Conservation (phyloP, 1,140 invertebrate species). For the Anastrepha ludens region DNA sequence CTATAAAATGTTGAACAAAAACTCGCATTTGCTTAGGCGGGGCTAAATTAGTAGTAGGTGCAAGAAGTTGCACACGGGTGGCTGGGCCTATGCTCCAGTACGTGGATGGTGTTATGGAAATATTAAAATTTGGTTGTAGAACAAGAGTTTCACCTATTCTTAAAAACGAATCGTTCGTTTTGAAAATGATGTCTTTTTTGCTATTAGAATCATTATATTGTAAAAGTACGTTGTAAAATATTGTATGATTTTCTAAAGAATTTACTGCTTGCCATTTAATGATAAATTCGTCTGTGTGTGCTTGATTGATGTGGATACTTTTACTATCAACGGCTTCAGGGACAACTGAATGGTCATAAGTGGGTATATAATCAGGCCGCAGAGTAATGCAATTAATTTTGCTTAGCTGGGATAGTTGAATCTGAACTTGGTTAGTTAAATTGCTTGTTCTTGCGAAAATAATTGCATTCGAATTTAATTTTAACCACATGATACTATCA, state of each 20-base stretch:
- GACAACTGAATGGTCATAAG: slow-evolving; percentile 77
- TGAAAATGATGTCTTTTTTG: slow-evolving; percentile 58
- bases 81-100: slow-evolving; percentile 86
- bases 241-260: slow-evolving; percentile 85
- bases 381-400: slow-evolving; percentile 29
- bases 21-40: slow-evolving; percentile 82
- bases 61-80: slow-evolving; percentile 77
- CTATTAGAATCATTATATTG: slow-evolving; percentile 56
- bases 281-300: slow-evolving; percentile 84
- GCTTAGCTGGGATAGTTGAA: neutral
- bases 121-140: slow-evolving; percentile 81
- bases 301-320: slow-evolving; percentile 80
- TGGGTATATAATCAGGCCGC: neutral
- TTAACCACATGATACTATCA: slow-evolving; percentile 56
- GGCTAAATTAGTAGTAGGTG: slow-evolving; percentile 83
- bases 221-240: slow-evolving; percentile 80
- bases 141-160: slow-evolving; percentile 75
- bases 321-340: slow-evolving; percentile 80
- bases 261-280: slow-evolving; percentile 85
- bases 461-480: neutral
- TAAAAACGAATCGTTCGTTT: slow-evolving; percentile 62
- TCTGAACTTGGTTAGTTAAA: neutral
- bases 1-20: slow-evolving; percentile 78
- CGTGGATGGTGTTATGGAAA: slow-evolving; percentile 86
- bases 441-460: neutral